These are phyloP conservation scores for Anagyrus pseudococci DNA, from an alignment of 2,888 invertebrate species.

Conservation along the genomic window DNA sequence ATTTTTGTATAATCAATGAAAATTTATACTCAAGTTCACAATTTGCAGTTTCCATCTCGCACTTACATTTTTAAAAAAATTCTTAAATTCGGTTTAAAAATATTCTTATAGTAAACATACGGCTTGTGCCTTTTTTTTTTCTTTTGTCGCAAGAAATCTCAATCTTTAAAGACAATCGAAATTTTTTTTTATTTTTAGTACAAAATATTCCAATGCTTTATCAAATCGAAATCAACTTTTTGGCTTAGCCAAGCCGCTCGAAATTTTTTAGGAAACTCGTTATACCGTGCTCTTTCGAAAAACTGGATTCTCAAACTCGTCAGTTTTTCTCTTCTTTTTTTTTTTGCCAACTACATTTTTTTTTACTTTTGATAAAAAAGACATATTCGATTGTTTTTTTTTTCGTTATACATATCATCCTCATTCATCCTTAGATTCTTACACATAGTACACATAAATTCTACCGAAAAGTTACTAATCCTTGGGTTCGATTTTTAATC, in stretches of 20 bases:
- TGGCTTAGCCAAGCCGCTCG: conserved; percentile 36
- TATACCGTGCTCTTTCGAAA: conserved; percentile 55
- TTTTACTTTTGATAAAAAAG: conserved; percentile 35
- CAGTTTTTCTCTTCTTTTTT: conserved; percentile 17
- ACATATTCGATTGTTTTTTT: conserved; percentile 28
- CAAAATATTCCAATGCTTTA: conserved; percentile 46
- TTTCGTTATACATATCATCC: conserved; percentile 27
- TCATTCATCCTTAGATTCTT: conserved; percentile 29
- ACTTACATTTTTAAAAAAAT: too few species aligned
- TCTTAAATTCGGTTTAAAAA: too few species aligned
- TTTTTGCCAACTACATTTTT: conserved; percentile 32
- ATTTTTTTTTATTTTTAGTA: conserved; percentile 35
- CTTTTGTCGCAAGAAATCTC: neutral
- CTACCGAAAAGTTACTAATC: conserved; percentile 42
- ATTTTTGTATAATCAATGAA: too few species aligned
- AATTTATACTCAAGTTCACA: too few species aligned
- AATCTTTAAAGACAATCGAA: neutral
- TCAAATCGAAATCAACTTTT: conserved; percentile 37
- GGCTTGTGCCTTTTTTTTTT: neutral
- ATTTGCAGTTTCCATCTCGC: too few species aligned
- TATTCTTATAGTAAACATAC: neutral
- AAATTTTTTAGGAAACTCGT: conserved; percentile 52
- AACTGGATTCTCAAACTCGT: conserved; percentile 29
- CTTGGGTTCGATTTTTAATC: conserved; percentile 33
- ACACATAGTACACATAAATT: conserved; percentile 48